These are phyloP conservation scores for Heteromurus nitidus DNA, from an alignment of 2,888 invertebrate genomes.

Conservation along the genomic window DNA sequence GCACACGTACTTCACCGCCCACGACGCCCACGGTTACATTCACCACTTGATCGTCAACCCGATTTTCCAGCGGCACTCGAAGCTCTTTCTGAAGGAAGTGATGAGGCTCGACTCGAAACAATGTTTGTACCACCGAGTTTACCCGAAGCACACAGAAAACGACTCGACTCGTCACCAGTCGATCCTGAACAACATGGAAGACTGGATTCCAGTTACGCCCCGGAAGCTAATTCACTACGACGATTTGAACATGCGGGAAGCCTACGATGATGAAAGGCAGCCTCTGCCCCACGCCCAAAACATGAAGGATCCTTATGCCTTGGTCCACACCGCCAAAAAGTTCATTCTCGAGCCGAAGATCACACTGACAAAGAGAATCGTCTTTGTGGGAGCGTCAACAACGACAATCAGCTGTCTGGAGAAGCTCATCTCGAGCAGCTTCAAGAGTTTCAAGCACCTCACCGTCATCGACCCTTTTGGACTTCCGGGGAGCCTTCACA, in stretches of 20 bases:
- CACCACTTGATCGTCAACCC: slow-evolving; percentile 79
- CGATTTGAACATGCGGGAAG: slow-evolving; percentile 59
- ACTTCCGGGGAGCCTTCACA: slow-evolving; percentile 77
- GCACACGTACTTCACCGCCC: slow-evolving; percentile 74
- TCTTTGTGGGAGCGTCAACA: slow-evolving; percentile 82
- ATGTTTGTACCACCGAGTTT: slow-evolving; percentile 79
- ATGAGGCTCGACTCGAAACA: slow-evolving; percentile 78
- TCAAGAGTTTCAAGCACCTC: slow-evolving; percentile 82
- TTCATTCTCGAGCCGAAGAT: slow-evolving; percentile 75
- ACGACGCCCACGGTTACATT: slow-evolving; percentile 76
- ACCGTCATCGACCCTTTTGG: slow-evolving; percentile 83
- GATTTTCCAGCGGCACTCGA: slow-evolving; percentile 79
- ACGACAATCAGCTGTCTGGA: slow-evolving; percentile 81
- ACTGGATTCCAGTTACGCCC: slow-evolving; percentile 75
- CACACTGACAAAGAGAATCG: slow-evolving; percentile 80
- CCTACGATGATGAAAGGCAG: slow-evolving; percentile 66
- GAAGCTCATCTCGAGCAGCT: slow-evolving; percentile 77
- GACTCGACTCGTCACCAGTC: slow-evolving; percentile 56
- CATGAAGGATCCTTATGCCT: slow-evolving; percentile 52
- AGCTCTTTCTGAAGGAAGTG: slow-evolving; percentile 81
- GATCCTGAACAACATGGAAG: slow-evolving; percentile 75
- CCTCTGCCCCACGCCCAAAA: slow-evolving; percentile 63
- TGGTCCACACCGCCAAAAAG: slow-evolving; percentile 68
- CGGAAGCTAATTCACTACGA: slow-evolving; percentile 73
- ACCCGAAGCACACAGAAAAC: slow-evolving; percentile 74